Conservation (phyloP, 2,888 invertebrate genomes). For the Steromphala cineraria region DNA sequence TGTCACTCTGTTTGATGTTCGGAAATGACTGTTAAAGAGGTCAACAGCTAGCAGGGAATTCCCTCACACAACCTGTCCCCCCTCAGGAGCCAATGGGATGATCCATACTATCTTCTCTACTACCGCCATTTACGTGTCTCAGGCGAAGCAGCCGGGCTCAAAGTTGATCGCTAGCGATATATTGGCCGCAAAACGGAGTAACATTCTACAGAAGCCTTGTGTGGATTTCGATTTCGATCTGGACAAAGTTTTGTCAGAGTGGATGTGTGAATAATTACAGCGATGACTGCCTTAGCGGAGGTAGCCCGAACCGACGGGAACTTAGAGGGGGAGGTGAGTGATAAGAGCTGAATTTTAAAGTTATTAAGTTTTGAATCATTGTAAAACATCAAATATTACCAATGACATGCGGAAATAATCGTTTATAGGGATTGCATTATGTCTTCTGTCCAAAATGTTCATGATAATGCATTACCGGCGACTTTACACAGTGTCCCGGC, state of each 20-base stretch:
- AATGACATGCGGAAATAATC: too few species aligned
- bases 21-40: background rate
- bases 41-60: background rate
- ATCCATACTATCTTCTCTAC: constrained; percentile 2
- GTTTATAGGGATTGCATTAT: too few species aligned
- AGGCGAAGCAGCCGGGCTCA: background rate
- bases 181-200: background rate
- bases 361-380: too few species aligned
- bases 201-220: background rate
- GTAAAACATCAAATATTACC: too few species aligned
- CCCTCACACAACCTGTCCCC: background rate
- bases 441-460: background rate
- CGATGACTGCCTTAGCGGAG: background rate
- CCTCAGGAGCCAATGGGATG: background rate
- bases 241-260: constrained; percentile 8
- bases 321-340: background rate
- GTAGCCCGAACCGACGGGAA: background rate
- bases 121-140: background rate
- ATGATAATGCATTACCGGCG: background rate
- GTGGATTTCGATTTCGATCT: constrained; percentile 4
- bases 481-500: background rate
- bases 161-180: background rate
- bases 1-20: background rate
- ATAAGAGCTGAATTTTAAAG: background rate
- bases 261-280: background rate